These are phyloP conservation scores for Leptinotarsa tumamoca DNA, from an alignment of 2,888 invertebrate genomes.

Conservation along the genomic window DNA sequence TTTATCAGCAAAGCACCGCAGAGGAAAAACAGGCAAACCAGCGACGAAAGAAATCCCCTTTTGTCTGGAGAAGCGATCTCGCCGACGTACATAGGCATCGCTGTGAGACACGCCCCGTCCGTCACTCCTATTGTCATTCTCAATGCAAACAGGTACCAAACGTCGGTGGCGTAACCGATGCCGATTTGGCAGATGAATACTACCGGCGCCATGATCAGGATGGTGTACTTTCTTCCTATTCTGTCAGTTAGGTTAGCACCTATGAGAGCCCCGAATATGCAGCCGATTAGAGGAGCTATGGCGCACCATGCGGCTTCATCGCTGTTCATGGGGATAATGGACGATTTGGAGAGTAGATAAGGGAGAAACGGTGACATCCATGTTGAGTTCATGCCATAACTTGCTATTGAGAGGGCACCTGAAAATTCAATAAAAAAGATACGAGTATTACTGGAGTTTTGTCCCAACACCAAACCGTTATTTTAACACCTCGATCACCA, in stretches of 20 bases:
- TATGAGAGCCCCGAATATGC: constrained; percentile 72
- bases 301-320: constrained; percentile 74
- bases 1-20: constrained; percentile 74
- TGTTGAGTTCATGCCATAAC: constrained; percentile 66
- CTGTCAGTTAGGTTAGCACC: constrained; percentile 75
- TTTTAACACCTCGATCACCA: too few relatives aligned
- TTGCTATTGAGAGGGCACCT: constrained; percentile 55
- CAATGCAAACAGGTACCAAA: constrained; percentile 52
- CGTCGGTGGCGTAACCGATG: constrained; percentile 19
- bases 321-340: constrained; percentile 61
- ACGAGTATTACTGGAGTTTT: too few relatives aligned
- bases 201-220: constrained; percentile 61
- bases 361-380: constrained; percentile 74
- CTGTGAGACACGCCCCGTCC: constrained; percentile 64
- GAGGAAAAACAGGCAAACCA: constrained; percentile 70
- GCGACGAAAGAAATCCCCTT: constrained; percentile 74
- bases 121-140: constrained; percentile 72
- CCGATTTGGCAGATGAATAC: constrained; percentile 17
- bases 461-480: too few relatives aligned
- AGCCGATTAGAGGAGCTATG: constrained; percentile 75
- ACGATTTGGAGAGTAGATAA: constrained; percentile 65
- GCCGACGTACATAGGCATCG: constrained; percentile 72
- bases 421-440: not conserved
- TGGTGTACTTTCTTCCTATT: constrained; percentile 75
- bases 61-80: constrained; percentile 72